Conservation (phyloP, 2,888 invertebrate species). For the Zhuqinia jingwanae region DNA sequence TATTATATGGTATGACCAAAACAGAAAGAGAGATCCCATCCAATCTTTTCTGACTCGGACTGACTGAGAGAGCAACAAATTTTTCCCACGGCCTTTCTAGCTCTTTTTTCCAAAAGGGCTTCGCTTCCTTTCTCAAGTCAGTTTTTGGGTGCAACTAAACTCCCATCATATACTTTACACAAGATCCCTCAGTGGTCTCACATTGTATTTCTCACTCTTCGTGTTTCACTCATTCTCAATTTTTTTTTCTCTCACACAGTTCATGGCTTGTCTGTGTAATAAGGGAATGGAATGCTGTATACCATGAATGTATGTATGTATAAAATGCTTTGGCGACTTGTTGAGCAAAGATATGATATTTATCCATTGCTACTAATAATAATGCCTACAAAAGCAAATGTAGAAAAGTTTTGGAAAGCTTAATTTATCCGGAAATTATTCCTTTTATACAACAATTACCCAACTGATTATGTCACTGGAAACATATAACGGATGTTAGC, state of each 20-base stretch:
- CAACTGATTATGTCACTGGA: no score
- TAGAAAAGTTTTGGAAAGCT: no score
- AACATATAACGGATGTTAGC: no score
- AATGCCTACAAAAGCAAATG: no score
- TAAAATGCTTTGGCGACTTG: conserved; percentile 7
- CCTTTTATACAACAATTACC: no score
- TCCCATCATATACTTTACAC: conserved; percentile 55
- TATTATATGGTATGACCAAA: conserved; percentile 18
- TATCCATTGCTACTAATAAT: no score
- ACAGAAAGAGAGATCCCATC: conserved; percentile 53
- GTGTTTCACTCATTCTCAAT: conserved; percentile 15
- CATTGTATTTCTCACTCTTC: conserved; percentile 32
- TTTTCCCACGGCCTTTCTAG: conserved; percentile 77
- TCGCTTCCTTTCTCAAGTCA: conserved; percentile 70
- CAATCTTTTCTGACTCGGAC: conserved; percentile 46
- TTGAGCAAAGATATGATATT: conserved; percentile 21
- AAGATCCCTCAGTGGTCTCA: background rate
- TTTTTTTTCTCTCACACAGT: conserved; percentile 39
- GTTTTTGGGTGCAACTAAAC: conserved; percentile 69
- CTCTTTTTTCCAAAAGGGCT: conserved; percentile 69
- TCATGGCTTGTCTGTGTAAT: conserved; percentile 56
- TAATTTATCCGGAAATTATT: no score
- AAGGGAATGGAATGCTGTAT: conserved; percentile 63
- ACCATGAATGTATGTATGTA: conserved; percentile 50
- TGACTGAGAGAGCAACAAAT: conserved; percentile 57